Evolutionary conservation across 2,113 vertebrate species (phyloP).

Genomic region (Ictalurus furcatus): DNA sequence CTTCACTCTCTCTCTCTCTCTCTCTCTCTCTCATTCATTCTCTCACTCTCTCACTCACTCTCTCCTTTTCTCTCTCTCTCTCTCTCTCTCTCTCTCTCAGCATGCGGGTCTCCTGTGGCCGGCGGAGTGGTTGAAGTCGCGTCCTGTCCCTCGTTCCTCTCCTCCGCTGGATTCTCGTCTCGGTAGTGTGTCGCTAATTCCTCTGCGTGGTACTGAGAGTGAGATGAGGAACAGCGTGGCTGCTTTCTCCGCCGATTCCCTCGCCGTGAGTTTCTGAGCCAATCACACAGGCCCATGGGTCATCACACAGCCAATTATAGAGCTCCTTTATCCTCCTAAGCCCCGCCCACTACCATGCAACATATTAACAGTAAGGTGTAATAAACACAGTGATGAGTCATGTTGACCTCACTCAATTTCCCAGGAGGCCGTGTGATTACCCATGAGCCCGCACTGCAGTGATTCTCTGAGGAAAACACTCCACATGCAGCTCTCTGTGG

Average conservation of each 20-base stretch:
- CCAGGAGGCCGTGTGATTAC: constrained; percentile 46
- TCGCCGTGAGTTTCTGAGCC: constrained; percentile 82
- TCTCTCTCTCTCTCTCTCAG: constrained; percentile 55
- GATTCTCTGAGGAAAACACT: constrained; percentile 35
- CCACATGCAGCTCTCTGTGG: neutral
- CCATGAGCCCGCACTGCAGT: constrained; percentile 34
- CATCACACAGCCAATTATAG: constrained; percentile 49
- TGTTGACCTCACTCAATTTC: neutral
- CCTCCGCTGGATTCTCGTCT: constrained; percentile 76
- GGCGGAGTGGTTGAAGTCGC: constrained; percentile 69
- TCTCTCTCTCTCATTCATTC: neutral
- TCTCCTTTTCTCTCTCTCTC: neutral
- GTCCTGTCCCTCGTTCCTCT: constrained; percentile 59
- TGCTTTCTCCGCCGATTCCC: constrained; percentile 82
- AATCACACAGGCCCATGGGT: constrained; percentile 65
- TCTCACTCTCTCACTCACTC: neutral
- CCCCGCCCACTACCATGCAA: neutral
- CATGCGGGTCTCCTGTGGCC: constrained; percentile 85
- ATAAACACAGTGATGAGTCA: neutral
- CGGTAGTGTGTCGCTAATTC: constrained; percentile 90
- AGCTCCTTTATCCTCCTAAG: neutral
- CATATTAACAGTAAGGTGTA: neutral
- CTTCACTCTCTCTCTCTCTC: neutral
- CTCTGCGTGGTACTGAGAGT: constrained; percentile 88
- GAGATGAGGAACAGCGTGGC: constrained; percentile 95